Evolutionary conservation across 2,113 vertebrate genomes (phyloP), one percentile per base, ranked within the genome.

Genomic region (Oncorhynchus keta): DNA sequence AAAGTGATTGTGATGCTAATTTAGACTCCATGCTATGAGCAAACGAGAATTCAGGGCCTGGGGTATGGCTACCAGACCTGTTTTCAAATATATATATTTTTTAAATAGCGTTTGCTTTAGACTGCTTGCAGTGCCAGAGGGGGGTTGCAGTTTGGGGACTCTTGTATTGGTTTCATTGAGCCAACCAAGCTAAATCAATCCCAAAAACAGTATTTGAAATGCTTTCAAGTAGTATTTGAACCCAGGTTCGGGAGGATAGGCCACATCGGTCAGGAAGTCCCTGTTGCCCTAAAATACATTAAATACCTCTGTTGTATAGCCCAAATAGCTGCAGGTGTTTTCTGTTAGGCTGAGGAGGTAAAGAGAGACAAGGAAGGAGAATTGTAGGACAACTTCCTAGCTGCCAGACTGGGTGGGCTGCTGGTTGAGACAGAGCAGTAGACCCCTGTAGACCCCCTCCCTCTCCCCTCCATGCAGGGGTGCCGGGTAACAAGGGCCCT

Each of bases 371-470:
- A 26, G 45, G 59, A 22, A 55, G 48, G 22, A 48, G 68, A 49
- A n/a, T 24, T 11, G 66, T 12, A 13, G 14, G 65, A 13, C 48
- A 22, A 26, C 28, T 2, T 9, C 39, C 39, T 12, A 45, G 59
- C 66, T 76, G 81, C 73, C 78, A 80, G 78, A 48, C 65, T 82
- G 66, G 79, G 86, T 83, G 83, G 86, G 80, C 79, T 76, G 73
- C 59, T 72, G 73, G 64, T 71, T 80, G 81, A 81, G 69, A 84
- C 77, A 74, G 79, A 70, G 79, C 77, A 70, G 74, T 67, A 74
- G n/a, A 76, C 32, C 67, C 48, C 55, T 55, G 59, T 20, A 20
- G 45, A 32, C 71, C 49, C 68, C 55, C 66, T 30, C 61, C 57
- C 69, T 39, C 22, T 22, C 39, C n/a, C n/a, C 57, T 49, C 75